Conservation (phyloP, 2,113 vertebrate species). For the Collichthys lucidus region DNA sequence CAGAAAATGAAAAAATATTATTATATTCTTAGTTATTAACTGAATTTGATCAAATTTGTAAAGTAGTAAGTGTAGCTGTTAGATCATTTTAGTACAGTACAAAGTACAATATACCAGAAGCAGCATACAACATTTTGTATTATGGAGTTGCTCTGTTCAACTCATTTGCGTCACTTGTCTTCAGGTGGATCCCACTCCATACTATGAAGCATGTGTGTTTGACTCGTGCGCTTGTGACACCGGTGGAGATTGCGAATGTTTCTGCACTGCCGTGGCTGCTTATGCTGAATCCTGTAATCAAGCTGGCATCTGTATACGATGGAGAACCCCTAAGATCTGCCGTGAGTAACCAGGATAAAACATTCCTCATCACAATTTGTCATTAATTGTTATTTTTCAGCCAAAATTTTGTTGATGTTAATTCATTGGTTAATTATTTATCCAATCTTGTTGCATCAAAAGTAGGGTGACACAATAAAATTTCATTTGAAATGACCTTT, state of each 20-base stretch:
- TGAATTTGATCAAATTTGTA: background rate
- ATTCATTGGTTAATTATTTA: no score
- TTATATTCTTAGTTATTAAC: no score
- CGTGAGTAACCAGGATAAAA: conserved; percentile 84
- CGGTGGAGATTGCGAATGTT: conserved; percentile 92
- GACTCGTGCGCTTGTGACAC: conserved; percentile 93
- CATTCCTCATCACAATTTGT: background rate
- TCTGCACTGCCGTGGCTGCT: conserved; percentile 91
- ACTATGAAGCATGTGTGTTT: conserved; percentile 90
- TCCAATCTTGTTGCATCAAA: background rate
- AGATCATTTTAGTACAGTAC: background rate
- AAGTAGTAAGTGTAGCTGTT: background rate
- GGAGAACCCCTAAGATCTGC: conserved; percentile 93
- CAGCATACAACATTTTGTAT: background rate
- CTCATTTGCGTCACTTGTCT: conserved; percentile 2
- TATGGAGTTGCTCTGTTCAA: background rate
- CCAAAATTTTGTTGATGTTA: no score
- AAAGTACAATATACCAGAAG: background rate
- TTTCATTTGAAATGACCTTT: no score
- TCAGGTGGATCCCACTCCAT: conserved; percentile 90
- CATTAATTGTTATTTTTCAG: no score
- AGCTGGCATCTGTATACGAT: conserved; percentile 86
- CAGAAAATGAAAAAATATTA: no score
- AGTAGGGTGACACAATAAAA: no score
- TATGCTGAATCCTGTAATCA: conserved; percentile 91